A percentile compares a stretch with the other conserved stretches of the same genome.
Evolutionary conservation across 2,113 vertebrate genomes (phyloP).

Genomic region (Phrynosoma blainvillii): DNA sequence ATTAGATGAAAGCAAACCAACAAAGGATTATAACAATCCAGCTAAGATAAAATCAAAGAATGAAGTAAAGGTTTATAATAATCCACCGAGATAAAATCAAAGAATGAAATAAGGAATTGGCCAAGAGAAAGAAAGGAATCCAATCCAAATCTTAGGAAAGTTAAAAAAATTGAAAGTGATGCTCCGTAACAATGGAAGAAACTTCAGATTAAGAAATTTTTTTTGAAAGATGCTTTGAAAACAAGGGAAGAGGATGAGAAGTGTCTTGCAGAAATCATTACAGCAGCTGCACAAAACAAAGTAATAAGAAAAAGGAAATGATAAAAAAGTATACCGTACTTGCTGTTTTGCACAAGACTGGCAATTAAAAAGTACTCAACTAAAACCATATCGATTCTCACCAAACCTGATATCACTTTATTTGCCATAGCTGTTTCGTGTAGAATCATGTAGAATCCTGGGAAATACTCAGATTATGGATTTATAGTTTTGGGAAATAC

Average conservation of each 20-base stretch:
- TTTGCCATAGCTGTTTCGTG: no score
- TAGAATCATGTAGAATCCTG: no score
- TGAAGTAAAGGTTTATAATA: not conserved
- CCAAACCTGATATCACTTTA: no score
- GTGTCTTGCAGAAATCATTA: not conserved
- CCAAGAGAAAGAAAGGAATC: not conserved
- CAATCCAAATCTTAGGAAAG: not conserved
- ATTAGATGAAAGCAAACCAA: not conserved
- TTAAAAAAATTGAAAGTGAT: not conserved
- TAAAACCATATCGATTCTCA: no score
- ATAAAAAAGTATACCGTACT: not conserved
- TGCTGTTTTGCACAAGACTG: not conserved
- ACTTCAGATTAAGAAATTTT: not conserved
- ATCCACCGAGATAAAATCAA: not conserved
- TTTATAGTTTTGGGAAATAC: no score
- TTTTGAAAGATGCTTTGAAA: not conserved
- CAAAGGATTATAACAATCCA: constrained; percentile 1
- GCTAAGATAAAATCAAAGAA: not conserved
- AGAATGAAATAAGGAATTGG: not conserved
- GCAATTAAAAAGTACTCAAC: no score
- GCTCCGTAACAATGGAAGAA: not conserved
- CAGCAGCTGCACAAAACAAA: not conserved
- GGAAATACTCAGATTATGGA: no score
- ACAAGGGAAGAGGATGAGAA: not conserved
- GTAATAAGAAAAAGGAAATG: not conserved